A percentile compares a stretch with the other conserved stretches of the same genome.
phyloP scores from a whole-genome alignment of 2,888 invertebrate genomes.

The Cylloceria caligata region DNA sequence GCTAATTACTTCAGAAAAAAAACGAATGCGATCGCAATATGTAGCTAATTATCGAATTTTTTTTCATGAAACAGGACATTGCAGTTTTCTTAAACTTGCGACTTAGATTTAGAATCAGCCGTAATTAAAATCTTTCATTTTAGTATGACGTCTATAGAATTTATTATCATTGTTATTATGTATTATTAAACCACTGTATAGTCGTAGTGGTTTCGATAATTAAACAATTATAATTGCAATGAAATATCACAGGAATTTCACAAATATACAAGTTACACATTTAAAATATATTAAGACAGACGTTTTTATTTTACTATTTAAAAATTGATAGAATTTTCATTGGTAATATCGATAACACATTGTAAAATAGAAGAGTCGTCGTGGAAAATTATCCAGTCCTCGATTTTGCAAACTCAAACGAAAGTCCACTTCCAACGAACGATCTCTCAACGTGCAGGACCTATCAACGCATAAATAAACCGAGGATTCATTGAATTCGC shows the following conservation, averaged over 20 bases:
- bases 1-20: background rate
- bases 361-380: too few relatives aligned
- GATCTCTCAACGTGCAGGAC: background rate
- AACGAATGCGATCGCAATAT: background rate
- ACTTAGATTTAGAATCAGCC: background rate
- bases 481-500: constrained; percentile 35
- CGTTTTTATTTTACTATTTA: background rate
- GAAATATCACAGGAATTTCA: too few relatives aligned
- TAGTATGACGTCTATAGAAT: too few relatives aligned
- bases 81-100: background rate
- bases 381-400: background rate
- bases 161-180: too few relatives aligned
- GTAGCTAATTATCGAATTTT: background rate
- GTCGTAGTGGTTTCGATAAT: too few relatives aligned
- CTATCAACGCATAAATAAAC: constrained; percentile 35
- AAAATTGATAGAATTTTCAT: background rate
- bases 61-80: background rate
- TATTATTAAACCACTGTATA: too few relatives aligned
- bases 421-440: background rate
- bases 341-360: too few relatives aligned
- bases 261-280: background rate
- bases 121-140: too few relatives aligned
- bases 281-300: background rate
- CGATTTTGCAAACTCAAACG: background rate
- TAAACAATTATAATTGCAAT: too few relatives aligned